A percentile compares a stretch with the other conserved stretches of the same genome.
Conservation (phyloP, 2,113 vertebrate genomes). For the Cranoglanis bouderius region DNA sequence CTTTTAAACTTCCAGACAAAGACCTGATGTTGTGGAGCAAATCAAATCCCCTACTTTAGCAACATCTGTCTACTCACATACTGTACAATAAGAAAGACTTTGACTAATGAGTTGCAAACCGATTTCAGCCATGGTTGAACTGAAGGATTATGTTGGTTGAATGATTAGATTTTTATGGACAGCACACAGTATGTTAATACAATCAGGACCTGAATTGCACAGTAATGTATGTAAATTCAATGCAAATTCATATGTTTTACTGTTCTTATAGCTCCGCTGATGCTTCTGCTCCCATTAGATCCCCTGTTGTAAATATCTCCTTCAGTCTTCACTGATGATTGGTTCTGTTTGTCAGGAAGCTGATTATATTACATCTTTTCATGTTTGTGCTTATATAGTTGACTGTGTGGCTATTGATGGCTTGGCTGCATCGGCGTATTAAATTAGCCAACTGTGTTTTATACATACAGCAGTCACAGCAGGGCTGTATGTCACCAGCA, state of each 20-base stretch:
- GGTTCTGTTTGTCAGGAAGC: conserved; percentile 19
- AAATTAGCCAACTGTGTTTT: conserved; percentile 38
- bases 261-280: not conserved
- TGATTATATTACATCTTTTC: conserved; percentile 32
- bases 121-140: not conserved
- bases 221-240: conserved; percentile 20
- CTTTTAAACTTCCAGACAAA: not conserved
- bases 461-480: conserved; percentile 25
- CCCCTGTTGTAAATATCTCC: conserved; percentile 13
- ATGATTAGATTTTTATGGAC: not conserved
- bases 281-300: not conserved
- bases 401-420: conserved; percentile 1
- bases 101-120: not conserved
- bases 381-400: conserved; percentile 14
- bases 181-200: not conserved
- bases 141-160: not conserved
- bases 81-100: not conserved
- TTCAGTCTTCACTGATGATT: conserved; percentile 22
- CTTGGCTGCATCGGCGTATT: conserved; percentile 36
- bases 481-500: conserved; percentile 24
- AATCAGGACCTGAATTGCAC: not conserved
- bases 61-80: not conserved
- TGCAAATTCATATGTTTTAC: conserved; percentile 23
- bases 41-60: not conserved
- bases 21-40: not conserved